Conservation (phyloP, 2,113 vertebrate genomes). For the Numida meleagris region DNA sequence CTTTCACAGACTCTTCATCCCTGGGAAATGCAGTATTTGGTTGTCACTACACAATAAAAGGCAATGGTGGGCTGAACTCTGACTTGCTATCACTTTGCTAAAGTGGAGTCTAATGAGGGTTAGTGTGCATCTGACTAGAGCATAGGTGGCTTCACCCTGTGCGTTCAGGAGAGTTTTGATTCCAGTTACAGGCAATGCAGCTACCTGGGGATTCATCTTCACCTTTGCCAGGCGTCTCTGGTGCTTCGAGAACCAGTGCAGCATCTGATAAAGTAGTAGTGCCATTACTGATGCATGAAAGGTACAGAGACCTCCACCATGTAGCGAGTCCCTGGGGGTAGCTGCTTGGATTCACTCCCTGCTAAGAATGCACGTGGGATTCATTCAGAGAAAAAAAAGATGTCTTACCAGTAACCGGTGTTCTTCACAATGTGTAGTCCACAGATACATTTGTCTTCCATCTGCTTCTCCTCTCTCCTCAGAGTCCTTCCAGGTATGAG, state of each 20-base stretch:
- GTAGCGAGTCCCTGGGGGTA: not conserved
- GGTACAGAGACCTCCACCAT: not conserved
- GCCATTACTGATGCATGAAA: not conserved
- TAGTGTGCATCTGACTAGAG: not conserved
- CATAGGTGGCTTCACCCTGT: not conserved
- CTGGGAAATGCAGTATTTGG: not conserved
- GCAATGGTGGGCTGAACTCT: not conserved
- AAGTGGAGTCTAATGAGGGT: not conserved
- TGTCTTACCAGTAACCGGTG: slow-evolving; percentile 42
- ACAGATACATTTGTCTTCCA: slow-evolving; percentile 57
- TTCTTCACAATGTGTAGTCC: slow-evolving; percentile 54
- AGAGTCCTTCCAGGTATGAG: slow-evolving; percentile 67
- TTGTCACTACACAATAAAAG: not conserved
- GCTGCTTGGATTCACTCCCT: not conserved
- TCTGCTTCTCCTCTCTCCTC: slow-evolving; percentile 71
- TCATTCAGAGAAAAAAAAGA: not conserved
- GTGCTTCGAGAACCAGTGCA: not conserved
- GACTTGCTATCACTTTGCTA: not conserved
- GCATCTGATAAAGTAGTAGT: not conserved
- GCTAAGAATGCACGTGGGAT: not conserved
- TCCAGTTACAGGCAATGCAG: not conserved
- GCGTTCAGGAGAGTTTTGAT: not conserved
- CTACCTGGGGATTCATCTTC: not conserved
- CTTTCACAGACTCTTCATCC: not conserved
- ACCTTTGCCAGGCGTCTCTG: not conserved